Conservation (phyloP, 2,888 invertebrate genomes). For the Leucophora obtusa region DNA sequence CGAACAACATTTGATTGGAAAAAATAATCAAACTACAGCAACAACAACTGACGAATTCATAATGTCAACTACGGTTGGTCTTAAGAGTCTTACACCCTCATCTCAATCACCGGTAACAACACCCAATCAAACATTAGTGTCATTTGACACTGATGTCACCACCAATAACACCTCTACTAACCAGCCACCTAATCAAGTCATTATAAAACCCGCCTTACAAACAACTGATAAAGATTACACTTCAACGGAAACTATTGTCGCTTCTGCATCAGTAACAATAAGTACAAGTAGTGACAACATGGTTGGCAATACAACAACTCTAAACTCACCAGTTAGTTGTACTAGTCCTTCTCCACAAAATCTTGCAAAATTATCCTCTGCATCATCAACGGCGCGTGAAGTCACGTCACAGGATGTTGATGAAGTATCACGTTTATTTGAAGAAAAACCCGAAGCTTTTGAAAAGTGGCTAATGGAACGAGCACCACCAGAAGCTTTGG, state of each 20-base stretch:
- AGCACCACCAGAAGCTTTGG: slow-evolving; percentile 84
- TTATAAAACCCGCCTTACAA: slow-evolving; percentile 47
- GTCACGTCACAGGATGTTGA: slow-evolving; percentile 76
- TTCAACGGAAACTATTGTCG: slow-evolving; percentile 46
- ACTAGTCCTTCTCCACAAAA: slow-evolving; percentile 16
- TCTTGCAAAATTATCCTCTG: slow-evolving; percentile 21
- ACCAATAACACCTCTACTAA: slow-evolving; percentile 24
- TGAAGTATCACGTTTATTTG: slow-evolving; percentile 79
- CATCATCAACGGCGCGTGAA: slow-evolving; percentile 41
- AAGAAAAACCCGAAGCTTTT: slow-evolving; percentile 84
- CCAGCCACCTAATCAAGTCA: slow-evolving; percentile 41
- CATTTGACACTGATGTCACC: slow-evolving; percentile 14
- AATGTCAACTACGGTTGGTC: slow-evolving; percentile 31
- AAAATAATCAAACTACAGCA: slow-evolving; percentile 10
- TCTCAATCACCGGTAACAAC: slow-evolving; percentile 65
- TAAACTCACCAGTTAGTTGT: slow-evolving; percentile 25
- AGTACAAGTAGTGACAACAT: slow-evolving; percentile 35
- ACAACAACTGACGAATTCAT: slow-evolving; percentile 6
- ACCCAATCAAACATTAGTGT: slow-evolving; percentile 43
- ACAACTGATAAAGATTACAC: slow-evolving; percentile 29
- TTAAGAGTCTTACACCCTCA: slow-evolving; percentile 66
- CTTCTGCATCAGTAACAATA: slow-evolving; percentile 34
- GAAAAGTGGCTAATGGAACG: slow-evolving; percentile 89
- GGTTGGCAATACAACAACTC: slow-evolving; percentile 1
- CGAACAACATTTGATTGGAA: slow-evolving; percentile 24